Percentiles rank a stretch among this genome's conserved stretches.
Conservation (phyloP, 2,888 invertebrate species). For the Hoplodrina blanda region DNA sequence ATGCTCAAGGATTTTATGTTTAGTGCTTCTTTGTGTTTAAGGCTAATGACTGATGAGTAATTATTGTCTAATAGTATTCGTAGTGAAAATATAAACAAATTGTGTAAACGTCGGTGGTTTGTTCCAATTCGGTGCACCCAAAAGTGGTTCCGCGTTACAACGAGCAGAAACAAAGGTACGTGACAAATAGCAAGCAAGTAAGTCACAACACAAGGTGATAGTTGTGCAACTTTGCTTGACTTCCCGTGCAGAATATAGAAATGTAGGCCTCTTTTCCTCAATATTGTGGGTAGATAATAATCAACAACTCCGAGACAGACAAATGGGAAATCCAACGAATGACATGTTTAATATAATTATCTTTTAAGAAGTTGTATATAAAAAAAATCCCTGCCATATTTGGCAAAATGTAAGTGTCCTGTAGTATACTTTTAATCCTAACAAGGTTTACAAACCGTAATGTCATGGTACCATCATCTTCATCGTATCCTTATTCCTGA, state of each 20-base stretch:
- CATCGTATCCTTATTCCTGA: not conserved
- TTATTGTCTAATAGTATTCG: constrained; percentile 17
- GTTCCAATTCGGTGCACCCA: constrained; percentile 30
- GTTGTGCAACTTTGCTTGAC: constrained; percentile 51
- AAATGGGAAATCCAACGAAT: not conserved
- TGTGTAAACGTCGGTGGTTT: constrained; percentile 11
- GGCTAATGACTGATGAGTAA: constrained; percentile 19
- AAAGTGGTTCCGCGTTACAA: constrained; percentile 38
- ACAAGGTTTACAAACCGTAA: not conserved
- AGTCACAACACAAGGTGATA: constrained; percentile 47
- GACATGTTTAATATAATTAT: not conserved
- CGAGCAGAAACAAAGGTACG: constrained; percentile 50
- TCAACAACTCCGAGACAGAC: not conserved
- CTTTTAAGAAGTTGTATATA: not conserved
- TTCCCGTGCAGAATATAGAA: constrained; percentile 29
- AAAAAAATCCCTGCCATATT: not conserved
- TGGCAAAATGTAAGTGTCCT: not conserved
- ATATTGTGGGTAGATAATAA: not conserved
- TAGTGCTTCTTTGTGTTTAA: constrained; percentile 28
- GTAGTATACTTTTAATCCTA: too few relatives aligned
- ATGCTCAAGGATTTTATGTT: constrained; percentile 47
- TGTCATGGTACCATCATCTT: not conserved
- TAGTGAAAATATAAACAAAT: not conserved
- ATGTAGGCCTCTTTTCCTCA: constrained; percentile 19
- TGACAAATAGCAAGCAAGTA: constrained; percentile 56